Base-by-base conservation (phyloP, 2,797 vertebrate species). In the Myotis vivesi region DNA sequence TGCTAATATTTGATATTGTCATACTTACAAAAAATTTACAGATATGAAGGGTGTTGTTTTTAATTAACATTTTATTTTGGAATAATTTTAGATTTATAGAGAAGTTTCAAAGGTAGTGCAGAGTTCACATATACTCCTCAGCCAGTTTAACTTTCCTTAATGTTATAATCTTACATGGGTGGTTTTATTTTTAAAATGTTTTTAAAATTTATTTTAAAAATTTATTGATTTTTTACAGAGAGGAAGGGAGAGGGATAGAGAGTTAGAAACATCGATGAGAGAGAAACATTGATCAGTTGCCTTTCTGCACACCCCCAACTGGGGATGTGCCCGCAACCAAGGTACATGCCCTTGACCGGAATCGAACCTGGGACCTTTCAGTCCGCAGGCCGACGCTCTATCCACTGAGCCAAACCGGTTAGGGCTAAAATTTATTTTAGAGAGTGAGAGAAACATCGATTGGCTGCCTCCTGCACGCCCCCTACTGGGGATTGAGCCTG, bases 1-100 rank as follows among this genome's bases (percentile, higher is more conserved):
- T 77, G 49, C 28, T 92, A 88, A 59, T 83, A 73, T 80, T 91
- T 80, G 33, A 22, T 95, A 80, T 80, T 66, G 41, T 86, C 28
- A 69, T 33, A 81, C 68, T 89, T 84, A 44, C 23, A 81, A 59
- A 85, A 49, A 36, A 19, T 75, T 75, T 86, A 13, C 17, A 57
- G 12, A 28, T 41, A 2, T 73, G 46, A 68, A 80, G 30, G 30
- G 20, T 81, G n/a, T 36, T 87, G 9, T 88, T 88, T 88, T 77
- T 38, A 51, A 33, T 51, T 84, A 62, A 20, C 20, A 62, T 77
- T 88, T 89, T 76, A 57, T 38, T 93, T 66, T 73, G 55, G 76
- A 64, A 87, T 81, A 76, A 59, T 76, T 91, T 83, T 87, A 72
- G 55, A 79, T 87, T 91, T 72, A 82, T 28, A 92, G 89, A 53